phyloP scores from a whole-genome alignment of 2,888 invertebrate species.

The Drosophila limbata region DNA sequence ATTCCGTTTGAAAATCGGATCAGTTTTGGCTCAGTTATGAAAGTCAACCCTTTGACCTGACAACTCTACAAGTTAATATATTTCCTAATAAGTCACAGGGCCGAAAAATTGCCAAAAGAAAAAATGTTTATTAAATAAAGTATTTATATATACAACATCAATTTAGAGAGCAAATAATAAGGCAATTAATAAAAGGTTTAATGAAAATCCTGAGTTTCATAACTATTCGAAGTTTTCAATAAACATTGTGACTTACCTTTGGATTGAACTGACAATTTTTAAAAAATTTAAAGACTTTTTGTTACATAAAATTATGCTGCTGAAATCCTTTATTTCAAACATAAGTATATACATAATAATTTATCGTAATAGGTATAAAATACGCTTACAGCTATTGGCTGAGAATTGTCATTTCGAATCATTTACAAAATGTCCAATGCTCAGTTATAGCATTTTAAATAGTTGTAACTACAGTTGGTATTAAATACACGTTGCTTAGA shows the following conservation, averaged over 20 bases:
- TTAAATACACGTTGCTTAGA: slow-evolving; percentile 59
- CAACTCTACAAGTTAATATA: no score
- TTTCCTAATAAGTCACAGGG: no score
- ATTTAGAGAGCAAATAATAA: no score
- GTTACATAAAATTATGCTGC: slow-evolving; percentile 41
- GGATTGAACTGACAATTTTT: background rate
- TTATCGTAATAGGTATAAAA: slow-evolving; percentile 36
- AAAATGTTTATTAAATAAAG: no score
- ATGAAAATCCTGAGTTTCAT: no score
- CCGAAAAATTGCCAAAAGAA: no score
- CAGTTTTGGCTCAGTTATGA: no score
- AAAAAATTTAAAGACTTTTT: background rate
- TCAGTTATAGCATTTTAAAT: slow-evolving; percentile 10
- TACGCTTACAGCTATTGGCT: slow-evolving; percentile 18
- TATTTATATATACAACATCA: no score
- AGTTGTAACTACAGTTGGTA: slow-evolving; percentile 30
- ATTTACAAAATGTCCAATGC: slow-evolving; percentile 5
- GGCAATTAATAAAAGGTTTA: no score
- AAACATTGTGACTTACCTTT: background rate
- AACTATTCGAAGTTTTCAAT: no score
- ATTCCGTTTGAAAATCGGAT: no score
- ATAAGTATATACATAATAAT: slow-evolving; percentile 19
- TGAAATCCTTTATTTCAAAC: slow-evolving; percentile 41
- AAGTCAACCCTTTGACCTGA: no score
- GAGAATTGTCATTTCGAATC: slow-evolving; percentile 13